phyloP scores from a whole-genome alignment of 2,888 invertebrate species.

The Ecliptopera silaceata region DNA sequence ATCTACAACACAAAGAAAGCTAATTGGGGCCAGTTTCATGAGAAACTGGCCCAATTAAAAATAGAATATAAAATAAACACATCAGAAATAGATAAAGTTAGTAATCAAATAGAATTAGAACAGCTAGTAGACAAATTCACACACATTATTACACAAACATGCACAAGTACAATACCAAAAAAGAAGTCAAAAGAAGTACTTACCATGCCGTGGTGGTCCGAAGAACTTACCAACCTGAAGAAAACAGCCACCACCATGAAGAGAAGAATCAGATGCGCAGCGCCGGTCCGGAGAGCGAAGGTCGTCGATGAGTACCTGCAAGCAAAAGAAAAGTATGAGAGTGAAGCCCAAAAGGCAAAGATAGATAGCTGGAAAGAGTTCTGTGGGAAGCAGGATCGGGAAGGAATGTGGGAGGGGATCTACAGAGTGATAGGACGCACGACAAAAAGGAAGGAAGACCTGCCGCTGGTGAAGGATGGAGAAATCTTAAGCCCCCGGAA shows the following conservation, averaged over 20 bases:
- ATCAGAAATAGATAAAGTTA: background rate
- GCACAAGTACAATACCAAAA: background rate
- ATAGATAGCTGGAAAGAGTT: no score
- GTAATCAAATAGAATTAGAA: background rate
- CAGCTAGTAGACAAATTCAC: background rate
- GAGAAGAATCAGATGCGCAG: background rate
- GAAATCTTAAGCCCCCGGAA: background rate
- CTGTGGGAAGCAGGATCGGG: background rate
- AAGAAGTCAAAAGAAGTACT: background rate
- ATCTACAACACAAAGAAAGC: background rate
- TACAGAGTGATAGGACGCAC: conserved; percentile 7
- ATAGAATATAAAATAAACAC: background rate
- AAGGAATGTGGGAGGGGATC: conserved; percentile 20
- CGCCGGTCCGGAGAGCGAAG: background rate
- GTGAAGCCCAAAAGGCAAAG: no score
- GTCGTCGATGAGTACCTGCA: background rate
- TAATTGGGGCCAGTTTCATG: background rate
- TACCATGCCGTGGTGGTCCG: conserved; percentile 25
- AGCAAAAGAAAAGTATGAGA: no score
- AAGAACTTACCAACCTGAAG: no score
- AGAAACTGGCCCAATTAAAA: background rate
- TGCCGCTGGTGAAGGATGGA: background rate
- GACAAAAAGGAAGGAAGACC: background rate
- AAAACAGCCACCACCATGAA: background rate
- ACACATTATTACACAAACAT: background rate